Percentiles rank a stretch among this genome's conserved stretches.
These are phyloP conservation scores for Haemorhous mexicanus DNA, from an alignment of 2,113 vertebrate genomes.

Conservation along the genomic window DNA sequence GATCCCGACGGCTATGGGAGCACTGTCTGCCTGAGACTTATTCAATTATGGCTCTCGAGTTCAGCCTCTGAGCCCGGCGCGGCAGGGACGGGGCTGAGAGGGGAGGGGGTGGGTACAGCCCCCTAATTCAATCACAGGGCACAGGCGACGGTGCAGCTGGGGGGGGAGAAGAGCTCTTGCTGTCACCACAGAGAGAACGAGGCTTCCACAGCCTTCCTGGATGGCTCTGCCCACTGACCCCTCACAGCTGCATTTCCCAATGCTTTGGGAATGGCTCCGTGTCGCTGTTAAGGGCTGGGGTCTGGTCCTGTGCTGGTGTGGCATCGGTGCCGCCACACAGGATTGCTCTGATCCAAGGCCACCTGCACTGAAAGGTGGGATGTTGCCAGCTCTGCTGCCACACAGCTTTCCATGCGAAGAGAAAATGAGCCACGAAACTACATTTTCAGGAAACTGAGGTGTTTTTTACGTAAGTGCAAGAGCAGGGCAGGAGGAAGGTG, in stretches of 20 bases:
- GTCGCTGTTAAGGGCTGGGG: neutral
- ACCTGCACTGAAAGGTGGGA: neutral
- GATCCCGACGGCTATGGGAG: slow-evolving; percentile 11
- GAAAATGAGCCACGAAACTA: neutral
- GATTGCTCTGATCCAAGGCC: neutral
- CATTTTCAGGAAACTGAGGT: neutral
- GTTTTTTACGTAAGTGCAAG: neutral
- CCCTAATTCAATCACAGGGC: slow-evolving; percentile 53
- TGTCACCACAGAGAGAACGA: neutral
- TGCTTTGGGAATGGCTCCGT: rapidly evolving
- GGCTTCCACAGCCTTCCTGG: neutral
- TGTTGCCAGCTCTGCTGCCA: neutral
- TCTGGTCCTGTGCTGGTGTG: rapidly evolving
- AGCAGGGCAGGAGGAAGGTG: neutral
- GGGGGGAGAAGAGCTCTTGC: neutral
- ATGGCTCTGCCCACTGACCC: neutral
- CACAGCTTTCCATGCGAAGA: neutral
- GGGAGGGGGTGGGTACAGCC: slow-evolving; percentile 2
- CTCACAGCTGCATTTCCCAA: neutral
- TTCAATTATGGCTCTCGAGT: slow-evolving; percentile 25
- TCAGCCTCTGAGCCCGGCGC: slow-evolving; percentile 24
- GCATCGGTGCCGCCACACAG: rapidly evolving
- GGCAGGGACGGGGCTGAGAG: neutral
- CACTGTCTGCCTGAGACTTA: slow-evolving; percentile 27
- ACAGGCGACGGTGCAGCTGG: neutral